phyloP scores from a whole-genome alignment of 2,113 vertebrate genomes.

The Gasterosteus aculeatus region DNA sequence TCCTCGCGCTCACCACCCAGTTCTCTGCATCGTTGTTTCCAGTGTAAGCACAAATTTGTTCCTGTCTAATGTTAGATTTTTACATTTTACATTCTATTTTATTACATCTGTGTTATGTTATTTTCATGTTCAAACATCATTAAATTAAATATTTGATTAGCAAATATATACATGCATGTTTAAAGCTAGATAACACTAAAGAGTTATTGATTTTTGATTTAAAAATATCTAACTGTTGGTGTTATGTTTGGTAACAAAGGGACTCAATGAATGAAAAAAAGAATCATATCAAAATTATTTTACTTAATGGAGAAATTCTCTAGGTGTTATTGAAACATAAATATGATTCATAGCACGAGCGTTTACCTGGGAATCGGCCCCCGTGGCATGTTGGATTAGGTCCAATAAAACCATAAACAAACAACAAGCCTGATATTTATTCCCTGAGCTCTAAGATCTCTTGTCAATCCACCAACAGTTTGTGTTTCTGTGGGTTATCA shows the following conservation, averaged over 20 bases:
- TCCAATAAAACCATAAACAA: background rate
- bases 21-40: slow-evolving; percentile 21
- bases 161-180: background rate
- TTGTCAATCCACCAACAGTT: background rate
- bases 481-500: background rate
- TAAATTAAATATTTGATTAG: slow-evolving; percentile 1
- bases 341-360: background rate
- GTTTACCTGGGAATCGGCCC: background rate
- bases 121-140: background rate
- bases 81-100: background rate
- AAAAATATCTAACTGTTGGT: slow-evolving; percentile 29
- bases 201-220: background rate
- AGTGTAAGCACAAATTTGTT: background rate
- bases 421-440: background rate
- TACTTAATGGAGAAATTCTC: slow-evolving; percentile 1
- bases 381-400: background rate
- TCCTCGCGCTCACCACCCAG: background rate
- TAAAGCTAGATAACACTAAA: background rate
- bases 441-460: background rate
- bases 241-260: slow-evolving; percentile 36
- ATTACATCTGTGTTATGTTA: background rate
- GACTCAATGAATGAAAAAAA: slow-evolving; percentile 38
- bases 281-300: slow-evolving; percentile 16
- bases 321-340: background rate
- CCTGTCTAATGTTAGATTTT: background rate